Base-by-base conservation (phyloP, 2,888 invertebrate genomes). In the Furcula furcula region DNA sequence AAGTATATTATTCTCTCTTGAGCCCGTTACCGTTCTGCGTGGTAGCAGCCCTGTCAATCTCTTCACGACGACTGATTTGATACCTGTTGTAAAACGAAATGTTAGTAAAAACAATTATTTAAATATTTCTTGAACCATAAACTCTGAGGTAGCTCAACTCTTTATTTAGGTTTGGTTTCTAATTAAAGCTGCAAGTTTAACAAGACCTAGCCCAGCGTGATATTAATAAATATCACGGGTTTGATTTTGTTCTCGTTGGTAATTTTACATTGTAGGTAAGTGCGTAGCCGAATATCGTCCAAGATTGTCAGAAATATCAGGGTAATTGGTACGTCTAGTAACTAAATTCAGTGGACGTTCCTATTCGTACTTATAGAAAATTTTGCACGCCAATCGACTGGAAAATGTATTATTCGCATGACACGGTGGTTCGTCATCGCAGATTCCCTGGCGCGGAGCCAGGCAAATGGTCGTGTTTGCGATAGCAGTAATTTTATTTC, bases 21-120 rank as follows among this genome's bases (percentile, higher is more conserved):
- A 91, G 81, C 32, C 92, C 92, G 60, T 91, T 92, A 39, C 91
- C 89, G 55, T 91, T 91, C 37, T 91, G 85, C 34, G 89, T 82
- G 7, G 81, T 66, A 22, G 84, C 63, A 19, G 68, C 76, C 69
- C 60, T 84, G 47, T 87, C 86, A 30, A 82, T 44, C 46, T 85
- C 86, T 59, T 91, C 91, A 36, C 91, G 87, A 55, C 91, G 81
- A 49, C 76, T 84, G 52, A 78, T 91, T 76, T 82, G 91, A 76
- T 91, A 92, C 85, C 81, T 90, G 72, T 29, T 22, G 34, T 27
- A 11, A 33, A 2, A 31, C 2, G 21, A 16, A 6, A 30, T 26
- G 33, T 16, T 22, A 19, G 36, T 29, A 15, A n/a, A n/a, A n/a
- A n/a, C n/a, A n/a, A n/a, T n/a, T n/a, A n/a, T n/a, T n/a, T n/a